Conservation (phyloP, 1,140 invertebrate species). For the Calliphora vicina region DNA sequence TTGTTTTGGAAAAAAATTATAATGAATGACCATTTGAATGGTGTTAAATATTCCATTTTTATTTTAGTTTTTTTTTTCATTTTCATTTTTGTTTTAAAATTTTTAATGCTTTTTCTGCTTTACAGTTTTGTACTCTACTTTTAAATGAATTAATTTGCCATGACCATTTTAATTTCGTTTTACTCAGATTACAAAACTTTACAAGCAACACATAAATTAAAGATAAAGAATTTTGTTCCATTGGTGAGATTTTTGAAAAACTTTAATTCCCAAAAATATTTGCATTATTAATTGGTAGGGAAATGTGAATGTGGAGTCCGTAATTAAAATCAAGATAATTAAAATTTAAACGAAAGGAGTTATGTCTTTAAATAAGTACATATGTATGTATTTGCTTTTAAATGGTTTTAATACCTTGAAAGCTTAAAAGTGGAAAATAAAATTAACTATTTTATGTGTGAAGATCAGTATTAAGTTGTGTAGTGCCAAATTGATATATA, state of each 20-base stretch:
- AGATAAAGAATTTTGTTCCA: neutral
- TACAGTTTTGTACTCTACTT: neutral
- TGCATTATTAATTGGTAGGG: neutral
- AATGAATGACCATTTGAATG: conserved; percentile 15
- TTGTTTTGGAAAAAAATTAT: neutral
- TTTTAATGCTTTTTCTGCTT: neutral
- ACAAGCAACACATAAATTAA: neutral
- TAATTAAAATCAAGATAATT: neutral
- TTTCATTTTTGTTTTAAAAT: neutral
- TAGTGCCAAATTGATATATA: too few species aligned
- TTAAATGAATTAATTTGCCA: conserved; percentile 7
- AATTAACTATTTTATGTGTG: too few species aligned
- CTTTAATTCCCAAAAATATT: conserved; percentile 10
- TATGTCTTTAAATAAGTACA: too few species aligned
- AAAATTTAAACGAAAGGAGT: too few species aligned
- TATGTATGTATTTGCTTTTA: too few species aligned
- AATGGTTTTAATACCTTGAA: too few species aligned
- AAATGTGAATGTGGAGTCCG: too few species aligned
- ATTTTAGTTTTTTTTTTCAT: neutral
- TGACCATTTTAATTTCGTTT: neutral
- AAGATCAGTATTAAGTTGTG: too few species aligned
- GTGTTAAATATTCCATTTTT: neutral
- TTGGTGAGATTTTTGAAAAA: neutral
- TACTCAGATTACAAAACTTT: neutral
- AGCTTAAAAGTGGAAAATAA: too few species aligned